Base-by-base conservation (phyloP, 2,797 vertebrate genomes). In the Buphagus erythrorhynchus region DNA sequence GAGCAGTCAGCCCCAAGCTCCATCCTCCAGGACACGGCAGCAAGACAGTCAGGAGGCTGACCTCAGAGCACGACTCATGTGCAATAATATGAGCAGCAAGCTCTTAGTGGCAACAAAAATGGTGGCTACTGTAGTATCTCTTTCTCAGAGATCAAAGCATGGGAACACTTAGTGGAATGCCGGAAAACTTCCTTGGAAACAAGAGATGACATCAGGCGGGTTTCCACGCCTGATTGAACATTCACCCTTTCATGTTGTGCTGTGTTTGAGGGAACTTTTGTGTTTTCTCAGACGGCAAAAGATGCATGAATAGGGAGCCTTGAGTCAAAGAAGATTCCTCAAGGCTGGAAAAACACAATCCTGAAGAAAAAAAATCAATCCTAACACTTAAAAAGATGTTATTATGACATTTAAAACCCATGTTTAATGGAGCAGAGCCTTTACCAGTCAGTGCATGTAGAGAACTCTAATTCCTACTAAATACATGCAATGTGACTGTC, bases 131-230 rank as follows among this genome's bases (percentile, higher is more conserved):
- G 59, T 19, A 33, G 35, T 73, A 58, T 76, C 82, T 90, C 62
- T 86, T 95, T 95, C 74, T 59, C 90, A 93, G 59, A 90, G 66
- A 96, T 79, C 28, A 95, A 95, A 95, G 79, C 79, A 93, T 79
- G 82, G 63, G 73, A 96, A 94, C 63, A 8, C 42, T 81, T 35
- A 94, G 48, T 2, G 4, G 42, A 88, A 35, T 0, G 2, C 22
- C 3, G 51, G 59, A 94, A 93, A 93, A 84, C 55, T 86, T 95
- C 43, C 45, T 66, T 82, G 67, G 74, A 72, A 95, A 85, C 0
- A 6, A 81, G 76, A 90, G 67, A 76, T 63, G 82, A 81, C 62
- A 90, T 84, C 73, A 94, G 58, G 40, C 7, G 0, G 29, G 45
- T 75, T 94, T 92, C 78, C 33, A 68, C 26, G 62, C 68, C 36